Evolutionary conservation across 2,888 invertebrate genomes (phyloP).

Genomic region (Ischnus inquisitorius): DNA sequence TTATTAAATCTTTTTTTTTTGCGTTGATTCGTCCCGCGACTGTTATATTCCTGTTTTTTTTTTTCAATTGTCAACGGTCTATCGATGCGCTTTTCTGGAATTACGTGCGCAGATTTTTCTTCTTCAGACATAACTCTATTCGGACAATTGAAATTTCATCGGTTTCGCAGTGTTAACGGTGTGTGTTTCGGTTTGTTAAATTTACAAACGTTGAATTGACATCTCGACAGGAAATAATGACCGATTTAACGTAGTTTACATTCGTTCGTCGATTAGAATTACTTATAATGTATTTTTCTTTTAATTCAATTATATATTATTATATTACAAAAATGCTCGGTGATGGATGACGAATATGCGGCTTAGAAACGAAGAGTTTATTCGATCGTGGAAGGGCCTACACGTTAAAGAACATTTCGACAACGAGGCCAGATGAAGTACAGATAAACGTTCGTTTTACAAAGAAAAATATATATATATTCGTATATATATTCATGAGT

Average conservation of each 20-base stretch:
- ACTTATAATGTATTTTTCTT: conserved; percentile 5
- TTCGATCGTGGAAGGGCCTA: conserved; percentile 34
- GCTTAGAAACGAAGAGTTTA: conserved; percentile 38
- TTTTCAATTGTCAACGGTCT: neutral
- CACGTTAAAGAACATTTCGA: conserved; percentile 15
- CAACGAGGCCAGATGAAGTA: conserved; percentile 40
- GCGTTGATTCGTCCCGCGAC: neutral
- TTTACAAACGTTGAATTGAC: conserved; percentile 39
- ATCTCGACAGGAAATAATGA: conserved; percentile 33
- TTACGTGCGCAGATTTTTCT: conserved; percentile 12
- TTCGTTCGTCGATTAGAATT: conserved; percentile 1
- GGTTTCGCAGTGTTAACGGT: conserved; percentile 43
- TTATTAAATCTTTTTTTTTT: conserved; percentile 6
- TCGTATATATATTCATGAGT: neutral
- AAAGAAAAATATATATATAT: conserved; percentile 1
- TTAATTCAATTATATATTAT: conserved; percentile 49
- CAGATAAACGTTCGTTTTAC: conserved; percentile 27
- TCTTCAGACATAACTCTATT: neutral
- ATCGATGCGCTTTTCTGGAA: conserved; percentile 1
- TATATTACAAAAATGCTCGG: conserved; percentile 63
- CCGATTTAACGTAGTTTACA: conserved; percentile 24
- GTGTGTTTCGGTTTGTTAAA: conserved; percentile 13
- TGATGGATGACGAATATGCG: conserved; percentile 53
- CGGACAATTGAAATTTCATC: conserved; percentile 22
- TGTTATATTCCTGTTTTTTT: neutral